Percentiles rank a stretch among this genome's conserved stretches.
Evolutionary conservation across 2,797 vertebrate genomes (phyloP).

Genomic region (Zonotrichia albicollis): DNA sequence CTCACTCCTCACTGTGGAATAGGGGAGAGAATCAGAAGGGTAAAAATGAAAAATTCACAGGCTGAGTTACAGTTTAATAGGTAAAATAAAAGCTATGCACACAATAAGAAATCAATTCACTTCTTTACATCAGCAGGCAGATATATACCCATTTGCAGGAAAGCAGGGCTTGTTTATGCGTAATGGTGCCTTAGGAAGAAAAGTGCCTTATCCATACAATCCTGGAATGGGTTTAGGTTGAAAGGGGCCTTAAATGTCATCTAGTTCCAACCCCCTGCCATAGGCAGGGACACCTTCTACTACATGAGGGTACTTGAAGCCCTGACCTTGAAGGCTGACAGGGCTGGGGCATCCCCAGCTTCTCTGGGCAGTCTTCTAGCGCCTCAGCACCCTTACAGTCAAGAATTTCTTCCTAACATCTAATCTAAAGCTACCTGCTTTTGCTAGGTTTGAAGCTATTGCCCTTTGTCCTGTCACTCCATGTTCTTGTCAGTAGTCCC

Average conservation of each 20-base stretch:
- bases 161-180: accelerated
- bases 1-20: neutral
- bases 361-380: neutral
- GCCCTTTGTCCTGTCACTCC: neutral
- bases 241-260: neutral
- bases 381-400: neutral
- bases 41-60: neutral
- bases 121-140: neutral
- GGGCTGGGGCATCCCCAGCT: neutral
- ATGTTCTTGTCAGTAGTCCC: neutral
- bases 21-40: neutral
- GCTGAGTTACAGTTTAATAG: neutral
- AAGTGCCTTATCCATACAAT: neutral
- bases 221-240: neutral
- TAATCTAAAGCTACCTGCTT: neutral
- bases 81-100: neutral
- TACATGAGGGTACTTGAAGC: neutral
- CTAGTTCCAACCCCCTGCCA: neutral
- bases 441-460: neutral
- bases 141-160: neutral
- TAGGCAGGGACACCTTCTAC: neutral
- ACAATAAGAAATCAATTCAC: neutral
- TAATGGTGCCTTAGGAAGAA: neutral
- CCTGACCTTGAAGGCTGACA: neutral
- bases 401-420: neutral